A percentile compares a stretch with the other conserved stretches of the same genome.
Conservation (phyloP, 2,113 vertebrate genomes). For the Neogale vison region DNA sequence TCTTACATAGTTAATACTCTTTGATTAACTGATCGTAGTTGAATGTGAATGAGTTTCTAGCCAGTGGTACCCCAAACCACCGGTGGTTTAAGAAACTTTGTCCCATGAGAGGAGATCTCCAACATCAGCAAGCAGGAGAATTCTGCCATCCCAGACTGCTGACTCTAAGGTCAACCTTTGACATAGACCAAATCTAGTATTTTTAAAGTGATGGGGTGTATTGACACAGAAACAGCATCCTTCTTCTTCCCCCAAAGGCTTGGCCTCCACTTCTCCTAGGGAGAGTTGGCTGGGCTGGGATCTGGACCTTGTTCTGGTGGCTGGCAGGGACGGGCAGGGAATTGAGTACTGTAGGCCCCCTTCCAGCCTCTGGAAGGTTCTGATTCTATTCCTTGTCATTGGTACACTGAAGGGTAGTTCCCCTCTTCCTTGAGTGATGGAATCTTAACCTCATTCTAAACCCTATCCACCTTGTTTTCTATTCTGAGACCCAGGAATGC, state of each 20-base stretch:
- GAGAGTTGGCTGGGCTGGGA: not conserved
- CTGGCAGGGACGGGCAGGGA: not conserved
- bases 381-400: not conserved
- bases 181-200: not conserved
- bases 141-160: not conserved
- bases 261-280: not conserved
- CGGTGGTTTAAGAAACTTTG: conserved; percentile 11
- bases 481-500: not conserved
- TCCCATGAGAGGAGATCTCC: not conserved
- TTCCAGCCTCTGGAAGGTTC: not conserved
- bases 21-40: not conserved
- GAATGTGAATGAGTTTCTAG: conserved; percentile 20
- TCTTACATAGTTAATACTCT: not conserved
- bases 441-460: conserved; percentile 20
- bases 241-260: not conserved
- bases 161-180: not conserved
- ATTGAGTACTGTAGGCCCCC: not conserved
- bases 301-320: not conserved
- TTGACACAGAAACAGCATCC: not conserved
- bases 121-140: not conserved
- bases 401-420: not conserved
- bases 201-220: not conserved
- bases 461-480: not conserved
- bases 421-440: not conserved
- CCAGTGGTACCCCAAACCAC: not conserved